A percentile compares a stretch with the other conserved stretches of the same genome.
These are phyloP conservation scores for Steromphala cineraria DNA, from an alignment of 2,888 invertebrate species.

Conservation along the genomic window DNA sequence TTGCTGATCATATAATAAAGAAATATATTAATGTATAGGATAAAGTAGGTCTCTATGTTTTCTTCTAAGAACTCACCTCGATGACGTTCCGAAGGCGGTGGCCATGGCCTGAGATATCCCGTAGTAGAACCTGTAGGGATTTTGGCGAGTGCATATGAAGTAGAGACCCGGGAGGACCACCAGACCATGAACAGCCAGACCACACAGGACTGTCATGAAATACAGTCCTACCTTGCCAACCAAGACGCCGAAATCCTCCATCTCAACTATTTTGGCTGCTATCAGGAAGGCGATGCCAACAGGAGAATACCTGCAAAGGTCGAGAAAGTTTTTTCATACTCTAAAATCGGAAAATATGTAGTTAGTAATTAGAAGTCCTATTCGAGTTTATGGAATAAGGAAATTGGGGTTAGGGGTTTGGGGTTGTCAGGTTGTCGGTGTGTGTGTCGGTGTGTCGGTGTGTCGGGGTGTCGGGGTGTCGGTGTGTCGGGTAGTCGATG, in stretches of 20 bases:
- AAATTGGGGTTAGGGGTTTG: too few relatives aligned
- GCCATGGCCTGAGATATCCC: constrained; percentile 82
- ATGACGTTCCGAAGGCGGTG: constrained; percentile 97
- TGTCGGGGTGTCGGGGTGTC: too few relatives aligned
- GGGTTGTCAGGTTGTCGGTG: too few relatives aligned
- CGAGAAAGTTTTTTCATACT: too few relatives aligned
- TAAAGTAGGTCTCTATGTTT: not conserved
- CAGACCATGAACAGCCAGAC: constrained; percentile 89
- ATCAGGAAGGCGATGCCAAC: constrained; percentile 76
- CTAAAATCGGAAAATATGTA: too few relatives aligned
- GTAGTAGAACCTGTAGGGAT: constrained; percentile 69
- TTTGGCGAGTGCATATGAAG: constrained; percentile 81
- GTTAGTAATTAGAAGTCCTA: too few relatives aligned
- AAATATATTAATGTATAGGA: too few relatives aligned
- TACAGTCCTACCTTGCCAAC: constrained; percentile 92
- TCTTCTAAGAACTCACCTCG: constrained; percentile 84
- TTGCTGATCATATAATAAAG: too few relatives aligned
- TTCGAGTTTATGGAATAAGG: too few relatives aligned
- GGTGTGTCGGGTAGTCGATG: too few relatives aligned
- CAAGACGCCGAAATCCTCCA: constrained; percentile 88
- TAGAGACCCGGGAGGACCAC: constrained; percentile 90
- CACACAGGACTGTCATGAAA: constrained; percentile 86
- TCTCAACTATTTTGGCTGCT: constrained; percentile 92
- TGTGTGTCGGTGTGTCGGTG: too few relatives aligned
- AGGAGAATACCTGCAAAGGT: constrained; percentile 65